These are phyloP conservation scores for Lanius ludovicianus DNA, from an alignment of 2,113 vertebrate species.

Conservation along the genomic window DNA sequence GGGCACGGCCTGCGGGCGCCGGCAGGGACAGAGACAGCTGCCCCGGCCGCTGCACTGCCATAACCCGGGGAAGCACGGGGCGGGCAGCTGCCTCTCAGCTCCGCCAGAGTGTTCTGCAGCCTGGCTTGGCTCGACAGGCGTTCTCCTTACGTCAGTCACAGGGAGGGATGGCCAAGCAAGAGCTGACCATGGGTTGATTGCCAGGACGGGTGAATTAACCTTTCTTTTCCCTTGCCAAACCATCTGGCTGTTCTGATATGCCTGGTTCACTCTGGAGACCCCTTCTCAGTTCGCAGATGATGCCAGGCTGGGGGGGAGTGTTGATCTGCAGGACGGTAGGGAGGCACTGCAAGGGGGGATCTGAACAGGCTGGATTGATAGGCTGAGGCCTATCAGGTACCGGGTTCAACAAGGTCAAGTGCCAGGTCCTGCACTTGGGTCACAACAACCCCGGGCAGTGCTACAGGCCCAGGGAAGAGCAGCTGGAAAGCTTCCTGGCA, in stretches of 20 bases:
- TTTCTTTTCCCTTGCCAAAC: neutral
- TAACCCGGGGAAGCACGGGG: neutral
- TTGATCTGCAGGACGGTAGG: neutral
- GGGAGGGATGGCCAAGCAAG: neutral
- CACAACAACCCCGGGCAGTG: neutral
- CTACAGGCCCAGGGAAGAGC: neutral
- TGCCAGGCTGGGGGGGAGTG: neutral
- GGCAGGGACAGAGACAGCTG: too few species aligned
- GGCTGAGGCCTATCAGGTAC: neutral
- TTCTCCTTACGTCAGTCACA: neutral
- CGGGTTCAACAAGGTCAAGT: neutral
- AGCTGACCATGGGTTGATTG: neutral
- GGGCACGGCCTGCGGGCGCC: neutral
- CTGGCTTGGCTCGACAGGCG: neutral
- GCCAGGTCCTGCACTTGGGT: neutral
- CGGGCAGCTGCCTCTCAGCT: neutral
- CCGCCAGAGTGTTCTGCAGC: neutral
- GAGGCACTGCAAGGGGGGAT: neutral
- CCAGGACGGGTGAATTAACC: neutral
- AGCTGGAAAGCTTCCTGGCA: neutral
- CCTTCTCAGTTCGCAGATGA: neutral
- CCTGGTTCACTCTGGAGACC: neutral
- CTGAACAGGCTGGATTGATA: neutral
- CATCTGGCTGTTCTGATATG: neutral
- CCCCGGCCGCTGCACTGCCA: accelerated